Conservation (phyloP, 2,888 invertebrate genomes). For the Drosophila nr. perissopoda region DNA sequence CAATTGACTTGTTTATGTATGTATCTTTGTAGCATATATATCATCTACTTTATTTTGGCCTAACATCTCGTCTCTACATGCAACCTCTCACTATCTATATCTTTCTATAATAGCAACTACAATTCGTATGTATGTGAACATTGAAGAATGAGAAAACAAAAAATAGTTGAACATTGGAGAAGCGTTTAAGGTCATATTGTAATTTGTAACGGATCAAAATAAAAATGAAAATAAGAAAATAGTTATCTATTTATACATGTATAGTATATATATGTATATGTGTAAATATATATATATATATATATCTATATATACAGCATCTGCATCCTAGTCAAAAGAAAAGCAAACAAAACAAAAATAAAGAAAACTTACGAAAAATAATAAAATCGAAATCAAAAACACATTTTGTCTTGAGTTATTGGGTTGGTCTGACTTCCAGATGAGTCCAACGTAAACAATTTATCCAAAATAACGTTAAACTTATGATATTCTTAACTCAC, state of each 20-base stretch:
- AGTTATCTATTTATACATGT: constrained; percentile 60
- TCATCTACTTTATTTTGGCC: constrained; percentile 23
- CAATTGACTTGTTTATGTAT: constrained; percentile 30
- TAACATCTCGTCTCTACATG: constrained; percentile 15
- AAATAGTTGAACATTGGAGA: constrained; percentile 45
- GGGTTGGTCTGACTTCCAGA: no score
- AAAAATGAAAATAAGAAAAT: constrained; percentile 42
- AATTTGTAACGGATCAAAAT: constrained; percentile 63
- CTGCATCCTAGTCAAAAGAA: constrained; percentile 67
- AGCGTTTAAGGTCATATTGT: constrained; percentile 50
- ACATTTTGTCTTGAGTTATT: neutral
- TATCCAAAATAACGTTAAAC: neutral
- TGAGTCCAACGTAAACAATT: neutral
- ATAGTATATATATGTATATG: constrained; percentile 36
- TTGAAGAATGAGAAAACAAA: constrained; percentile 18
- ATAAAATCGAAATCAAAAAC: constrained; percentile 19
- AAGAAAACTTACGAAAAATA: constrained; percentile 53
- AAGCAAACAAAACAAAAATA: constrained; percentile 63
- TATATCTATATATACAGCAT: constrained; percentile 51
- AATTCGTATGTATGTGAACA: constrained; percentile 32
- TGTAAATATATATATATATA: constrained; percentile 32
- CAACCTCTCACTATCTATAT: constrained; percentile 25
- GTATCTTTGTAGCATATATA: constrained; percentile 8
- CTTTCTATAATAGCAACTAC: constrained; percentile 15
- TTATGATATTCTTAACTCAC: neutral